Conservation (phyloP, 2,888 invertebrate genomes). For the Thumatha senex region DNA sequence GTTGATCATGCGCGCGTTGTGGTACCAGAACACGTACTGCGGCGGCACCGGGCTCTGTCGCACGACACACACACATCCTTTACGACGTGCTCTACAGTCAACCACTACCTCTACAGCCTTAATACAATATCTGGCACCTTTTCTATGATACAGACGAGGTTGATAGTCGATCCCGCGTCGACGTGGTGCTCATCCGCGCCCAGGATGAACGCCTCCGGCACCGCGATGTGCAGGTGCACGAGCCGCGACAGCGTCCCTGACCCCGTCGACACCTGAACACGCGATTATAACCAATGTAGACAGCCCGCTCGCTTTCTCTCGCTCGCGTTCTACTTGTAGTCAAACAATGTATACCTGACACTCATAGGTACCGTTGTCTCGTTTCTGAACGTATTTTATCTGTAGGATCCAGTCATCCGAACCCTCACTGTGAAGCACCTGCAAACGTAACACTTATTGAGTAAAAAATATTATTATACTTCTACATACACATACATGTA, state of each 20-base stretch:
- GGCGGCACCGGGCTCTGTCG: slow-evolving; percentile 96
- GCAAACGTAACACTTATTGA: slow-evolving; percentile 7
- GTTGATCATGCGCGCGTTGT: slow-evolving; percentile 97
- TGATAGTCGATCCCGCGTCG: slow-evolving; percentile 94
- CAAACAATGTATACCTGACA: slow-evolving; percentile 88
- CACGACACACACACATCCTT: slow-evolving; percentile 18
- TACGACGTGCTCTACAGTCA: not conserved
- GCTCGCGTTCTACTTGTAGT: not conserved
- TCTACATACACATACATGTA: too few relatives aligned
- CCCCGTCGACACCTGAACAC: slow-evolving; percentile 90
- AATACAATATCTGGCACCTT: slow-evolving; percentile 83
- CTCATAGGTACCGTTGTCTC: slow-evolving; percentile 97
- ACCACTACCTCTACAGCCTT: too few relatives aligned
- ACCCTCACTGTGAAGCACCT: slow-evolving; percentile 92
- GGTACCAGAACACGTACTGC: slow-evolving; percentile 98
- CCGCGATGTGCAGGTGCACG: slow-evolving; percentile 93
- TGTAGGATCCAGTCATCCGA: slow-evolving; percentile 97
- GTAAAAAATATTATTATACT: too few relatives aligned
- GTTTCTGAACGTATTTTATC: slow-evolving; percentile 96
- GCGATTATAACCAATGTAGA: too few relatives aligned
- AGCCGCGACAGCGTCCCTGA: slow-evolving; percentile 93
- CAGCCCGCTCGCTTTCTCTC: not conserved
- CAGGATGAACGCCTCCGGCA: slow-evolving; percentile 95
- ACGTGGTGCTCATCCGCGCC: slow-evolving; percentile 95
- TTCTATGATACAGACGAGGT: slow-evolving; percentile 95